phyloP scores from a whole-genome alignment of 2,888 invertebrate species.

The Nudaria mundana region DNA sequence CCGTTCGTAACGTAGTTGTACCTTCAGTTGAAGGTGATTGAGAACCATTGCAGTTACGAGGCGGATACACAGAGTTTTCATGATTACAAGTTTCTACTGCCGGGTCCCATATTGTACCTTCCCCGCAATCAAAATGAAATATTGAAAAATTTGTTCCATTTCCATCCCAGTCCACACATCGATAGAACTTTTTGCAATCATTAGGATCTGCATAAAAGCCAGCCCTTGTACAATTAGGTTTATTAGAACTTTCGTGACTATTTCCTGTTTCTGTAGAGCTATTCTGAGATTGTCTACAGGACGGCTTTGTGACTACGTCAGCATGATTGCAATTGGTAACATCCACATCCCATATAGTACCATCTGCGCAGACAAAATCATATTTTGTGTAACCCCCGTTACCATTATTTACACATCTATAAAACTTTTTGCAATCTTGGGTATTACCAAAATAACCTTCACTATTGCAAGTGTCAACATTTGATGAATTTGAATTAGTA shows the following conservation, averaged over 20 bases:
- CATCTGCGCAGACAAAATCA: conserved; percentile 84
- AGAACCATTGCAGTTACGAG: conserved; percentile 61
- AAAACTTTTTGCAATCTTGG: conserved; percentile 83
- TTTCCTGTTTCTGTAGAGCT: conserved; percentile 34
- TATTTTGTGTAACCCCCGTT: conserved; percentile 81
- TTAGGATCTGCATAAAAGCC: conserved; percentile 82
- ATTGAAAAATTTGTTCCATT: conserved; percentile 80
- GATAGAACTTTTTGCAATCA: conserved; percentile 84
- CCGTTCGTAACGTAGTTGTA: conserved; percentile 35
- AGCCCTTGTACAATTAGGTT: conserved; percentile 76
- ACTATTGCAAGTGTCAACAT: conserved; percentile 56
- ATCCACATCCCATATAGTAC: conserved; percentile 86
- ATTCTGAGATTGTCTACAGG: conserved; percentile 44
- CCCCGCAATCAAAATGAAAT: conserved; percentile 84
- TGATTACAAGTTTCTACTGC: conserved; percentile 85
- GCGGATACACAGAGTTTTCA: conserved; percentile 84
- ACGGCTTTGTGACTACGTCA: conserved; percentile 58
- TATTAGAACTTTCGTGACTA: conserved; percentile 37
- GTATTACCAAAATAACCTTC: conserved; percentile 84
- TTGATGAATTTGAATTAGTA: conserved; percentile 15
- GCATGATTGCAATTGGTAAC: conserved; percentile 70
- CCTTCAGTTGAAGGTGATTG: conserved; percentile 39
- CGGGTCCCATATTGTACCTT: conserved; percentile 88
- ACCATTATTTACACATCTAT: conserved; percentile 84
- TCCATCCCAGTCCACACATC: conserved; percentile 83